Evolutionary conservation across 1,140 invertebrate genomes (phyloP).

Genomic region (Drosophila aff.): DNA sequence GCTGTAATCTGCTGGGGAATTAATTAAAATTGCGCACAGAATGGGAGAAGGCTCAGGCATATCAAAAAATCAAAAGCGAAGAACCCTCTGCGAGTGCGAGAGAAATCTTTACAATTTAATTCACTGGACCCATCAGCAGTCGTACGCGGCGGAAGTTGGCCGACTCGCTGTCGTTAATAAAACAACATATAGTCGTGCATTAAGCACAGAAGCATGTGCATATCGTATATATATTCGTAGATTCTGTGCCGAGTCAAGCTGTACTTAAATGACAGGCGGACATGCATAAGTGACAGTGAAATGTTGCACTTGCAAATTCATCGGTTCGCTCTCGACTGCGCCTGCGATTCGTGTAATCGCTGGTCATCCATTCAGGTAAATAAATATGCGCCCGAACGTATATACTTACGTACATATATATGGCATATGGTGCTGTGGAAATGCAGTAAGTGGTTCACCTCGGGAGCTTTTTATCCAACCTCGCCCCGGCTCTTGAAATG

Average conservation of each 20-base stretch:
- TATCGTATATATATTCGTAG: constrained; percentile 8
- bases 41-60: not conserved
- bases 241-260: constrained; percentile 44
- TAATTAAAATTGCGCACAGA: constrained; percentile 42
- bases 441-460: constrained; percentile 18
- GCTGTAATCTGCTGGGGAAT: constrained; percentile 50
- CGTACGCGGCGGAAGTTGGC: constrained; percentile 10
- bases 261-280: constrained; percentile 73
- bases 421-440: constrained; percentile 11
- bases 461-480: constrained; percentile 6
- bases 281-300: constrained; percentile 78
- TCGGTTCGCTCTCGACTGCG: constrained; percentile 24
- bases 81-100: constrained; percentile 26
- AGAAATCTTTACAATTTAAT: constrained; percentile 73
- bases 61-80: constrained; percentile 53
- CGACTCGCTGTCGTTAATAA: constrained; percentile 62
- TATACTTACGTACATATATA: not conserved
- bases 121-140: constrained; percentile 53
- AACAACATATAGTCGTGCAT: constrained; percentile 26
- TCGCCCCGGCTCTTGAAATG: not conserved
- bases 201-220: constrained; percentile 9
- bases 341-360: constrained; percentile 43
- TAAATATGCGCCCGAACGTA: constrained; percentile 37
- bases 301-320: constrained; percentile 62
- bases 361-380: constrained; percentile 57